Evolutionary conservation across 2,888 invertebrate genomes (phyloP), one percentile per base, ranked within the genome.

Genomic region (Mythimna lalbum): DNA sequence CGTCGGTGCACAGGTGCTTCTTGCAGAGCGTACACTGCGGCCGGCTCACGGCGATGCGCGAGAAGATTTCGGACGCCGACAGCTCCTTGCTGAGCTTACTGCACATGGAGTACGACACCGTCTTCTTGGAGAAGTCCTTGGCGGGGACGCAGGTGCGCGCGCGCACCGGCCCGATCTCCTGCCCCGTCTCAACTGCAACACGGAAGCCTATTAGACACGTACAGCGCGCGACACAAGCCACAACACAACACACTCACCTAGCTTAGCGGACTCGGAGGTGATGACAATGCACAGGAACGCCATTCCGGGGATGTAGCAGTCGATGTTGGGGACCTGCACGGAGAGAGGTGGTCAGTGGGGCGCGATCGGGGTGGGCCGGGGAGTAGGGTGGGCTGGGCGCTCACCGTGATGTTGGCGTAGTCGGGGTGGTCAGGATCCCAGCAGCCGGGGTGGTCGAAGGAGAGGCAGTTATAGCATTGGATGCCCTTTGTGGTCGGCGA

Each of bases 391-490:
- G 0, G 31, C 12, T 1, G 27, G 2, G 9, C 47, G 81, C 86
- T 91, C 27, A 95, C 95, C 56, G 95, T 95, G 50, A 94, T 90
- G 79, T 96, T 96, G 17, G 93, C 91, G 87, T 93, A 93, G 87
- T 95, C 94, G 2, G 95, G 95, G 72, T 96, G 96, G 74, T 94
- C 95, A 31, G 96, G 95, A 81, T 96, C 95, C 96, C 96, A 96
- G 89, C 96, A 96, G 62, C 95, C 96, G 43, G 95, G 94, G 85
- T 95, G 95, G 88, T 96, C 96, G 87, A 94, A 95, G 23, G 95
- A 95, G 59, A 95, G 85, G 79, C 96, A 96, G 87, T 96, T 96
- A 90, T 95, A 96, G 82, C 96, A 96, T 86, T 94, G 95, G 73
- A 95, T 93, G 23, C 95, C 96, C 76, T 93, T 94, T 2, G 94